phyloP scores from a whole-genome alignment of 2,888 invertebrate species.

The Suillia variegata region DNA sequence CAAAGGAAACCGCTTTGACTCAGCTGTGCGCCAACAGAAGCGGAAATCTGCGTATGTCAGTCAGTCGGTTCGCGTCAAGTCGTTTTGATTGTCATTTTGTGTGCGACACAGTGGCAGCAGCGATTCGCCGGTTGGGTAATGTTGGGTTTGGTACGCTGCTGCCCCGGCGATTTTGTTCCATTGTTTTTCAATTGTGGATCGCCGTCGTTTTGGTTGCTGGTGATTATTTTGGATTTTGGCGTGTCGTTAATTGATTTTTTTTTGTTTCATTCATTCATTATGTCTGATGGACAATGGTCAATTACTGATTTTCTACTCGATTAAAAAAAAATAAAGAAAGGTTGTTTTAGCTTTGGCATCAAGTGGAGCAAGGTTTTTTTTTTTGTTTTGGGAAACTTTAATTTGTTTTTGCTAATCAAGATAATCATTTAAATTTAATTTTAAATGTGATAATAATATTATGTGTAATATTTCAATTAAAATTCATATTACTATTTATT shows the following conservation, averaged over 20 bases:
- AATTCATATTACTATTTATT: too few species aligned
- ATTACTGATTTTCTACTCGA: slow-evolving; percentile 13
- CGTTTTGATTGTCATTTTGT: slow-evolving; percentile 7
- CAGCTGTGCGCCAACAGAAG: background rate
- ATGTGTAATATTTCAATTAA: too few species aligned
- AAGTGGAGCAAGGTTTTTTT: background rate
- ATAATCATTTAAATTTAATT: too few species aligned
- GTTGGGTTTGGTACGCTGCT: slow-evolving; percentile 5
- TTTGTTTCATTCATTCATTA: slow-evolving; percentile 2
- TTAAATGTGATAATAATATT: too few species aligned
- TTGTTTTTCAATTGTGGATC: background rate
- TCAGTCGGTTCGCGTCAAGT: background rate
- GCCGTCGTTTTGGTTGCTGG: background rate
- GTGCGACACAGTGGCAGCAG: background rate
- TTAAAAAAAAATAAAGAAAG: background rate
- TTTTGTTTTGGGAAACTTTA: too few species aligned
- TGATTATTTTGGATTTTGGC: slow-evolving; percentile 6
- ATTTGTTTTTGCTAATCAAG: too few species aligned
- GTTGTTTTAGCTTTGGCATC: background rate
- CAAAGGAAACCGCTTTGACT: background rate
- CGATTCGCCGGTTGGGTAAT: background rate
- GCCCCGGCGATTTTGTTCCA: background rate
- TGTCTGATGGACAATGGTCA: slow-evolving; percentile 7
- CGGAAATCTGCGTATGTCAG: slow-evolving; percentile 10
- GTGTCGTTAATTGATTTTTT: slow-evolving; percentile 17